Percentiles rank a stretch among this genome's conserved stretches.
Conservation (phyloP, 2,888 invertebrate genomes). For the Luperina nickerlii region DNA sequence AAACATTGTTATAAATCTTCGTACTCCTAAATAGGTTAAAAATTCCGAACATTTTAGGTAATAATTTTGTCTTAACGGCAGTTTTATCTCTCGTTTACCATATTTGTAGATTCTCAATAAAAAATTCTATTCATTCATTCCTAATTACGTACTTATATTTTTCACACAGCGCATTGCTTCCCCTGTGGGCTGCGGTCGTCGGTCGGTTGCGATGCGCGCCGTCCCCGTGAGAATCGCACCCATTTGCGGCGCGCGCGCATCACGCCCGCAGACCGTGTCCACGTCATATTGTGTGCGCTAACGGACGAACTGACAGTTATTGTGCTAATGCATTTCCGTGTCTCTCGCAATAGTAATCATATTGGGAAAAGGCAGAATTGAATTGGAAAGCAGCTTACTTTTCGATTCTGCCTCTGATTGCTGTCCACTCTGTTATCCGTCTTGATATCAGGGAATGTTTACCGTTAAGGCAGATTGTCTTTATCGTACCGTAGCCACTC, state of each 20-base stretch:
- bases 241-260: conserved; percentile 75
- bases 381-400: conserved; percentile 62
- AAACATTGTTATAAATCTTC: conserved; percentile 7
- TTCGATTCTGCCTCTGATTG: conserved; percentile 59
- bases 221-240: conserved; percentile 80
- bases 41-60: not conserved
- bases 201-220: conserved; percentile 34
- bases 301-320: conserved; percentile 78
- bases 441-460: conserved; percentile 58
- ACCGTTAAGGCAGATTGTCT: conserved; percentile 61
- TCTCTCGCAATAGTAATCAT: conserved; percentile 65
- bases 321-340: conserved; percentile 78
- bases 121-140: conserved; percentile 24
- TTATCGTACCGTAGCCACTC: conserved; percentile 50
- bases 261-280: conserved; percentile 70
- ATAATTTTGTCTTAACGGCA: not conserved
- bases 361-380: conserved; percentile 63
- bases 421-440: conserved; percentile 57
- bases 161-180: conserved; percentile 43
- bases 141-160: conserved; percentile 32
- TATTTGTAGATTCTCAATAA: conserved; percentile 21
- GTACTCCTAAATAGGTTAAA: conserved; percentile 1
- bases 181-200: conserved; percentile 43
- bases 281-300: conserved; percentile 75
- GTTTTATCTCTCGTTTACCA: conserved; percentile 5